A percentile compares a stretch with the other conserved stretches of the same genome.
These are phyloP conservation scores for Tetranychus truncatus DNA, from an alignment of 2,888 invertebrate species.

Conservation along the genomic window DNA sequence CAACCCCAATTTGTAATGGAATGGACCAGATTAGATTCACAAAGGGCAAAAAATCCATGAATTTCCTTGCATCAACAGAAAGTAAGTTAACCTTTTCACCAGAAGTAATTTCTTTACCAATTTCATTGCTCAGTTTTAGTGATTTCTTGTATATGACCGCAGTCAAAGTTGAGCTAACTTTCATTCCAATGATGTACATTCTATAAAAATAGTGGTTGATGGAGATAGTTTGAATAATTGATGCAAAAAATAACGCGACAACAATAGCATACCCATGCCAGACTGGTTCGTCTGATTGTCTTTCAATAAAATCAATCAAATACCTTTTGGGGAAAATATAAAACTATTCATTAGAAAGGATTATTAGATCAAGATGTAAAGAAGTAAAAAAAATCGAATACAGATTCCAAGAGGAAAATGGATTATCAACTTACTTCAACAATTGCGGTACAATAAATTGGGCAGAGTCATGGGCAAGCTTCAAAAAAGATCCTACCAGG, in stretches of 20 bases:
- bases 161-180: constrained; percentile 66
- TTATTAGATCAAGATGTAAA: neutral
- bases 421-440: constrained; percentile 25
- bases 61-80: constrained; percentile 75
- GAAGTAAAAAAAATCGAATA: neutral
- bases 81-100: constrained; percentile 82
- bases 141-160: constrained; percentile 66
- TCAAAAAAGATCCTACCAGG: constrained; percentile 31
- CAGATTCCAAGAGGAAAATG: neutral
- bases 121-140: constrained; percentile 27
- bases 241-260: constrained; percentile 49
- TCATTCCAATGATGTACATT: constrained; percentile 74
- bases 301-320: constrained; percentile 36
- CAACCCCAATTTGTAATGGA: constrained; percentile 65
- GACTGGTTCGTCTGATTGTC: constrained; percentile 38
- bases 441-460: constrained; percentile 35
- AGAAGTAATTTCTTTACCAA: constrained; percentile 44
- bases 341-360: neutral
- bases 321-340: constrained; percentile 12
- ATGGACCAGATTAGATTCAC: constrained; percentile 65
- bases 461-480: constrained; percentile 33
- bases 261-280: constrained; percentile 82
- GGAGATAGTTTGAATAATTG: constrained; percentile 59
- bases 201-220: constrained; percentile 76
- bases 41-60: constrained; percentile 64